Evolutionary conservation across 1,140 invertebrate genomes (phyloP).

Genomic region (Drosophila cardini): DNA sequence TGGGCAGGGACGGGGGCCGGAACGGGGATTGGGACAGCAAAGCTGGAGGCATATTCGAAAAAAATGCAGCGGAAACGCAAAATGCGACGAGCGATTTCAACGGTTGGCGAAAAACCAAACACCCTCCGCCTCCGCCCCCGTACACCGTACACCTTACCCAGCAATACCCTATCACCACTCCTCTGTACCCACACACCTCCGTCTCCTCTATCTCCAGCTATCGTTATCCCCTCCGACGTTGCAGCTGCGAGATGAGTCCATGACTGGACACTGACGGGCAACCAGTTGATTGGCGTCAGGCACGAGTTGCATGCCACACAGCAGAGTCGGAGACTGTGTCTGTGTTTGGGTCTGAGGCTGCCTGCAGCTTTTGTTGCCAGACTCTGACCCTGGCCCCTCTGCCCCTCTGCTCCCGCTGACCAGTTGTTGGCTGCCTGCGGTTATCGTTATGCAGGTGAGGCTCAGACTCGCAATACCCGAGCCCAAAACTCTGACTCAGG

Average conservation of each 20-base stretch:
- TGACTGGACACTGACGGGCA: conserved; percentile 58
- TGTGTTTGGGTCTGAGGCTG: conserved; percentile 24
- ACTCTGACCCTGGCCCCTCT: conserved; percentile 15
- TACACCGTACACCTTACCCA: too few relatives aligned
- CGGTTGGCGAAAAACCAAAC: conserved; percentile 36
- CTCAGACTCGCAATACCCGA: conserved; percentile 14
- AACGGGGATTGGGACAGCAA: background rate
- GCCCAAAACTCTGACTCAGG: conserved; percentile 6
- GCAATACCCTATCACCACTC: too few relatives aligned
- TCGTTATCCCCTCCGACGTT: background rate
- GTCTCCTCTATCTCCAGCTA: background rate
- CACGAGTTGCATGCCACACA: conserved; percentile 27
- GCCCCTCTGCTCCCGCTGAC: conserved; percentile 1
- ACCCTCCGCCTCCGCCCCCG: too few relatives aligned
- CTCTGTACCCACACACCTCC: too few relatives aligned
- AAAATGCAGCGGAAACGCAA: conserved; percentile 53
- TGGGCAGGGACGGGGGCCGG: too few relatives aligned
- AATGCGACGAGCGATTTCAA: conserved; percentile 64
- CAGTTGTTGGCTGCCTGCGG: conserved; percentile 58
- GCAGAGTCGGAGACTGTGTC: background rate
- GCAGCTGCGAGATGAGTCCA: conserved; percentile 10
- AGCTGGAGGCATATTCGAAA: conserved; percentile 44
- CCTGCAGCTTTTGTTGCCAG: conserved; percentile 64
- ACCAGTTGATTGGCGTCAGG: conserved; percentile 76
- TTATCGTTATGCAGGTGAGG: conserved; percentile 66